Base-by-base conservation (phyloP, 2,113 vertebrate species). In the Phaetusa simplex region DNA sequence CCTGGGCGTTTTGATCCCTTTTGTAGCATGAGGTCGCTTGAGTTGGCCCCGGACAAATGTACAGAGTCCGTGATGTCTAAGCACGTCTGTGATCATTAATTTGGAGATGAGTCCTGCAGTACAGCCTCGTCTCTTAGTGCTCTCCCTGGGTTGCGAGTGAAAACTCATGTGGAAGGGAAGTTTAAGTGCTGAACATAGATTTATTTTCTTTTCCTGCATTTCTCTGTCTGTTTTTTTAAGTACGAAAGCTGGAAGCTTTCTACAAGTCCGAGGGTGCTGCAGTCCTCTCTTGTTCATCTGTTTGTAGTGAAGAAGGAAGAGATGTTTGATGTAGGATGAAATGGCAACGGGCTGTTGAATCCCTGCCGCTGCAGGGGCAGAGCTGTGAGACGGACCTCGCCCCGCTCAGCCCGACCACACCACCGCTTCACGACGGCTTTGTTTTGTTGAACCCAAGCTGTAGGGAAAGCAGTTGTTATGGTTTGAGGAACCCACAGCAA, bases 1-100 rank as follows among this genome's bases (percentile, higher is more conserved):
- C 42, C 49, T 16, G 20, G 22, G 52, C 0, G 2, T 1, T 1
- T 32, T 18, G 18, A 14, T 19, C 13, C 2, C 2, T 55, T 55
- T 12, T 6, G 45, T 47, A 42, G 45, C 9, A 12, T 0, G 6
- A 12, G 8, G 6, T 52, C 64, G 3, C 36, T 38, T 23, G 38
- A 17, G 29, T 7, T 30, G 61, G 16, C 47, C 45, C 30, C 14
- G 30, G 43, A 29, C 30, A 40, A n/a, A 38, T 2, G 3, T 27
- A 4, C 5, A 8, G 45, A 71, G 13, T 47, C 40, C 12, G 3
- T 16, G 15, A 23, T 4, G 4, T 14, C 52, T 0, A 1, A 77
- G 62, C 65, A 55, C 3, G 34, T 14, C n/a, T 29, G 3, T 5
- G 17, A 2, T 36, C 12, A 2, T 43, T 59, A 11, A 40, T 53